Base-by-base conservation (phyloP, 2,797 vertebrate species). In the Arrhamphus sclerolepis region DNA sequence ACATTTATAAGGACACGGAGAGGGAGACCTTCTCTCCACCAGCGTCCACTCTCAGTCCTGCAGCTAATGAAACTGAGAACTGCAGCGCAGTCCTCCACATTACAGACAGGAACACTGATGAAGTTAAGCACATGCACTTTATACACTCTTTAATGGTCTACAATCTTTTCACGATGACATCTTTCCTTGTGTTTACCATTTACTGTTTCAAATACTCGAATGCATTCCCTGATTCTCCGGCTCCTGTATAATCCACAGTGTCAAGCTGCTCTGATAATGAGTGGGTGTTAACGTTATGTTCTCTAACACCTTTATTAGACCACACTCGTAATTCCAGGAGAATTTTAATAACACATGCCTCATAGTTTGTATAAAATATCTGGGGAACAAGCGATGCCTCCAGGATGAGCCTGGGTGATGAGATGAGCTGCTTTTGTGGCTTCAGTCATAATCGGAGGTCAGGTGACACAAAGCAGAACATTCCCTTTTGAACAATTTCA, bases 1-100 rank as follows among this genome's bases (percentile, higher is more conserved):
- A 73, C 74, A 79, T 85, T 84, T 86, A 86, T 78, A 82, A 86
- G 82, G 79, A 83, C 82, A 88, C 44, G 57, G 60, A 63, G 53
- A 68, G 47, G 61, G 64, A 84, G 78, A 66, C 55, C 51, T 66
- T 77, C 20, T 56, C 75, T 81, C 57, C 42, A 54, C 31, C 48
- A 49, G 2, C 49, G 19, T 75, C 63, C 58, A 57, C 51, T 74
- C 28, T 28, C 54, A 54, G 66, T 70, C 38, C 76, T 48, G 18
- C 57, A 59, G 63, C 66, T 21, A 34, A 34, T 34, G 31, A 34
- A 34, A 34, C 8, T 13, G 31, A 9, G 10, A 9, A 5, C 31
- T 34, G 31, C 31, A 11, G 10, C 2, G 6, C 29, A 7, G 29
- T 31, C 1, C 29, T 9, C 29, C 29, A 9, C n/a, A 9, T 31